Percentiles rank a stretch among this genome's conserved stretches.
phyloP scores from a whole-genome alignment of 2,888 invertebrate genomes.

The Barypeithes pellucidus region DNA sequence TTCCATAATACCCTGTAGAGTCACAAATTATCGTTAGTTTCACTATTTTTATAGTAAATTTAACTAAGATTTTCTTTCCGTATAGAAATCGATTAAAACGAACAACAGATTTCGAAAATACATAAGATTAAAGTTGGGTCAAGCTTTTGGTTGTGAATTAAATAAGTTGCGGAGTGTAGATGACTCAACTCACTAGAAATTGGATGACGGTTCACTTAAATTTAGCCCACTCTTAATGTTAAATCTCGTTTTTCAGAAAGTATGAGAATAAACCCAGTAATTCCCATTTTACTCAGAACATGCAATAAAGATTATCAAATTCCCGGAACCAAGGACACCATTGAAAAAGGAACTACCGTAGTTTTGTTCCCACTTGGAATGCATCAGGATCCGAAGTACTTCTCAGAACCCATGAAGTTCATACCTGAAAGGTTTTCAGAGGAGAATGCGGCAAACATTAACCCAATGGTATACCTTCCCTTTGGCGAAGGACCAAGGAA shows the following conservation, averaged over 20 bases:
- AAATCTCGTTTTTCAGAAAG: slow-evolving; percentile 71
- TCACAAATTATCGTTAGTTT: too few species aligned
- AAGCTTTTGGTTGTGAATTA: too few species aligned
- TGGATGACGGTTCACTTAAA: too few species aligned
- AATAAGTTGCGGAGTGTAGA: too few species aligned
- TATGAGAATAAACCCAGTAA: slow-evolving; percentile 68
- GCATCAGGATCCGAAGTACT: slow-evolving; percentile 62
- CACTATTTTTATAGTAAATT: too few species aligned
- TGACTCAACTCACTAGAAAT: too few species aligned
- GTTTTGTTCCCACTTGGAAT: slow-evolving; percentile 62
- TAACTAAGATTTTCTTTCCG: too few species aligned
- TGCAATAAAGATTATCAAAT: slow-evolving; percentile 62
- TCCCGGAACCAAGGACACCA: slow-evolving; percentile 59
- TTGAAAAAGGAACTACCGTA: slow-evolving; percentile 66
- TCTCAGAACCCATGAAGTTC: slow-evolving; percentile 61
- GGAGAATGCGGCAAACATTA: slow-evolving; percentile 53
- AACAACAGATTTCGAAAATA: too few species aligned
- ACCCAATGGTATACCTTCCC: slow-evolving; percentile 60
- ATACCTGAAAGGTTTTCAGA: slow-evolving; percentile 61
- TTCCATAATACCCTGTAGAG: too few species aligned
- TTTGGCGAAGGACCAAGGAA: slow-evolving; percentile 56
- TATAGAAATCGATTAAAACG: too few species aligned
- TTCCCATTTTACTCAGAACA: slow-evolving; percentile 63
- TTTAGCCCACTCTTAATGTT: background rate
- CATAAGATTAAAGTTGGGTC: too few species aligned